These are phyloP conservation scores for Cyprinodon tularosa DNA, from an alignment of 2,113 vertebrate species.

Conservation along the genomic window DNA sequence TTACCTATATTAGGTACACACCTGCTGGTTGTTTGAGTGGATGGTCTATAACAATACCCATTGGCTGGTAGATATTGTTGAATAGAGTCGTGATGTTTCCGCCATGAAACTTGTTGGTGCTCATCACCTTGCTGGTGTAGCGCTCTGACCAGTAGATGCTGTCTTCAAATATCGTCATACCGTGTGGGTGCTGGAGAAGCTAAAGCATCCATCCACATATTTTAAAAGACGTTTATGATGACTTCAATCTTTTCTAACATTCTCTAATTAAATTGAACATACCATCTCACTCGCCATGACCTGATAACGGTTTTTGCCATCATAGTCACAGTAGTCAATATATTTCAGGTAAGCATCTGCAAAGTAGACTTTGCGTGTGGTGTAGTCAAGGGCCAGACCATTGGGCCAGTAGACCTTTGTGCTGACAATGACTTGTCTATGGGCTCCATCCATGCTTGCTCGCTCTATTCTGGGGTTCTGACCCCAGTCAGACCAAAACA, in stretches of 20 bases:
- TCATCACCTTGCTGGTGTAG: slow-evolving; percentile 83
- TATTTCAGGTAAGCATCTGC: slow-evolving; percentile 80
- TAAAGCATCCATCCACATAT: slow-evolving; percentile 45
- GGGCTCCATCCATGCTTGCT: slow-evolving; percentile 75
- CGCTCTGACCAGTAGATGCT: slow-evolving; percentile 90
- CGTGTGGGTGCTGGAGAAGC: slow-evolving; percentile 88
- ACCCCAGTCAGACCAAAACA: slow-evolving; percentile 84
- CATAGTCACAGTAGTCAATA: slow-evolving; percentile 80
- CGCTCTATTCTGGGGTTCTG: slow-evolving; percentile 78
- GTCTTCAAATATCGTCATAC: slow-evolving; percentile 90
- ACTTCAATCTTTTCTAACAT: not conserved
- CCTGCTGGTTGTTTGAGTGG: slow-evolving; percentile 87
- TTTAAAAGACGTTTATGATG: not conserved
- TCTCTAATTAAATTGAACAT: slow-evolving; percentile 15
- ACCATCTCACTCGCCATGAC: slow-evolving; percentile 81
- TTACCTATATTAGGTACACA: slow-evolving; percentile 52
- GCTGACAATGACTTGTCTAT: slow-evolving; percentile 69
- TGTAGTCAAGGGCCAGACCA: slow-evolving; percentile 78
- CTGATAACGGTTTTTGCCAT: slow-evolving; percentile 76
- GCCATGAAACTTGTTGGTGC: slow-evolving; percentile 92
- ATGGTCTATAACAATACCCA: slow-evolving; percentile 88
- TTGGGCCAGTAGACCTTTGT: slow-evolving; percentile 80
- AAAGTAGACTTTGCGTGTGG: slow-evolving; percentile 77
- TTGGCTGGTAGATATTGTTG: slow-evolving; percentile 81
- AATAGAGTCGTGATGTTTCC: slow-evolving; percentile 86